phyloP scores from a whole-genome alignment of 2,888 invertebrate species.

The Dolichomitus sp. region DNA sequence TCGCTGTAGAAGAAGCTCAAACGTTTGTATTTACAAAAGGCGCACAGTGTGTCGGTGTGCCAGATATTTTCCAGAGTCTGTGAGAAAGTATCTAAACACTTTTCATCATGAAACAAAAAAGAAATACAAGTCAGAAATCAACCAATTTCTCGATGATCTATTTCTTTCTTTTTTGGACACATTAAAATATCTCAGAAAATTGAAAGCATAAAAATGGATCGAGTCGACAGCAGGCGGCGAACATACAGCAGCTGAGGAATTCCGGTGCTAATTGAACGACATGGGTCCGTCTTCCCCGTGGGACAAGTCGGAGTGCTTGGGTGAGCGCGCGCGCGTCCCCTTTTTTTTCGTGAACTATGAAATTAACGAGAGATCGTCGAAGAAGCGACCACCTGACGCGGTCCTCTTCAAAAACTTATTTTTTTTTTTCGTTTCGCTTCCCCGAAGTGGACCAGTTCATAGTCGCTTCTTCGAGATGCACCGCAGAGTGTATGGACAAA shows the following conservation, averaged over 20 bases:
- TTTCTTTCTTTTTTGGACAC: not conserved
- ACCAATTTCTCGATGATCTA: not conserved
- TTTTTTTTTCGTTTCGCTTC: constrained; percentile 31
- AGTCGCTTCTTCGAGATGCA: constrained; percentile 22
- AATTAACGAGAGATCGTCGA: constrained; percentile 60
- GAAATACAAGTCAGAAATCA: not conserved
- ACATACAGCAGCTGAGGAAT: constrained; percentile 54
- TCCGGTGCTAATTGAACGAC: constrained; percentile 73
- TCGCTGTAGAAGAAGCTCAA: constrained; percentile 36
- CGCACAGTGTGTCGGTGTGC: constrained; percentile 59
- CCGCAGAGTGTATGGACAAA: constrained; percentile 8
- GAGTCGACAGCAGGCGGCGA: constrained; percentile 34
- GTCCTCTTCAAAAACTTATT: constrained; percentile 46
- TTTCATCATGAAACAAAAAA: constrained; percentile 11
- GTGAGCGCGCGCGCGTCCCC: constrained; percentile 21
- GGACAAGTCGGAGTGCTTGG: constrained; percentile 5
- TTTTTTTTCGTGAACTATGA: constrained; percentile 46
- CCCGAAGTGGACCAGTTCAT: constrained; percentile 50
- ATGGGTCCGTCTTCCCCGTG: constrained; percentile 53
- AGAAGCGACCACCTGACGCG: constrained; percentile 59
- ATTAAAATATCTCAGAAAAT: constrained; percentile 6
- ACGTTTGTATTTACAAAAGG: constrained; percentile 63
- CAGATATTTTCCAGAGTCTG: constrained; percentile 35
- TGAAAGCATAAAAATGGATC: not conserved
- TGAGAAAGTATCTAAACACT: constrained; percentile 52